Evolutionary conservation across 2,888 invertebrate species (phyloP), one percentile per base, ranked within the genome.

Genomic region (Leptura quadrifasciata): DNA sequence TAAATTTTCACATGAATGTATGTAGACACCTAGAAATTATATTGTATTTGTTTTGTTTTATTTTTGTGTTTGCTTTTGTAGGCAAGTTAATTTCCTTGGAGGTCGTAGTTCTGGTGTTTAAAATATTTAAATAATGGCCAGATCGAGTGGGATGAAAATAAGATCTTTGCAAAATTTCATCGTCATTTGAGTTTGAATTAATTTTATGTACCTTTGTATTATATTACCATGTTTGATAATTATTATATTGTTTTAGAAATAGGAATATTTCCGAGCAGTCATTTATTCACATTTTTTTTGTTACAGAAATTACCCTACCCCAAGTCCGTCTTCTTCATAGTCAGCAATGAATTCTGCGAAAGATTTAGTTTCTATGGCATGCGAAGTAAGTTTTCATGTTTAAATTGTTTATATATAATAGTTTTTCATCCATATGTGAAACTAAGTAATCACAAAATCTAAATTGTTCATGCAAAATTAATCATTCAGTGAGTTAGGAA

Each of bases 281-380:
- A 15, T 15, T 47, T 47, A 15, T 2, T 47, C 10, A 63, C 20
- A 21, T 77, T 87, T 88, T 85, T 85, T 90, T 75, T 88, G 39
- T 79, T 92, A 81, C 92, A 94, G 94, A 92, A 92, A 89, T 84
- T 93, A 63, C 92, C 92, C 27, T 98, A 97, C 87, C 98, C 98
- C 0, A 95, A 93, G 87, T 93, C 96, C 18, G 95, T 98, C 17
- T 96, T 95, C 85, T 98, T 98, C 90, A 98, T 99, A 86, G 92
- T 99, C 82, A 94, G 94, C 89, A 98, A 98, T 94, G 99, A 99
- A 89, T 98, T 99, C 90, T 99, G 98, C 90, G 99, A 99, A 90
- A 92, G 98, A 84, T 99, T 99, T 90, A 96, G 95, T 77, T 99
- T 93, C 90, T 99, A 98, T 94, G 99, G 99, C 87, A 96, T 98